Conservation (phyloP, 2,888 invertebrate genomes). For the Hyppa rectilinea region DNA sequence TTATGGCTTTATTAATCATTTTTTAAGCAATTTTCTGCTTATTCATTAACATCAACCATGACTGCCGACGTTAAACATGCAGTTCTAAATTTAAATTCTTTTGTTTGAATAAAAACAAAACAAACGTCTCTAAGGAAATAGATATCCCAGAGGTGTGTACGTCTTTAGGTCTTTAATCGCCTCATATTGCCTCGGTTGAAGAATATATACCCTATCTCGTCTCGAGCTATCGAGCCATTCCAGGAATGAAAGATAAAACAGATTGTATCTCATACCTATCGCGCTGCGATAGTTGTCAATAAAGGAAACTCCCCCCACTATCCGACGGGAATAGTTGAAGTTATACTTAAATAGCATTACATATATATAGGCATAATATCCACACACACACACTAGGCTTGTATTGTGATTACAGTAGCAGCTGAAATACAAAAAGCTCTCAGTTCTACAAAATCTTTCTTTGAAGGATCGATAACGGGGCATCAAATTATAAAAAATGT, state of each 20-base stretch:
- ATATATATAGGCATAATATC: not conserved
- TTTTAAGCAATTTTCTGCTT: slow-evolving; percentile 30
- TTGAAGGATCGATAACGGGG: no score
- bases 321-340: slow-evolving; percentile 9
- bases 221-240: slow-evolving; percentile 4
- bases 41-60: slow-evolving; percentile 31
- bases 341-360: slow-evolving; percentile 13
- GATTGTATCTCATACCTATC: slow-evolving; percentile 33
- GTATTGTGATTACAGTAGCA: not conserved
- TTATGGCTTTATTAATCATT: slow-evolving; percentile 23
- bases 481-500: no score
- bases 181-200: not conserved
- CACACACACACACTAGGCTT: no score
- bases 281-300: slow-evolving; percentile 35
- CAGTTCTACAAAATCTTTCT: not conserved
- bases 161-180: not conserved
- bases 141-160: not conserved
- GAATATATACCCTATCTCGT: not conserved
- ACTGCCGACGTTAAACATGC: slow-evolving; percentile 6
- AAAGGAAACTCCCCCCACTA: slow-evolving; percentile 43
- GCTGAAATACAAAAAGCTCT: not conserved
- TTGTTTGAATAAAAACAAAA: not conserved
- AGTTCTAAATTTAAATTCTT: not conserved
- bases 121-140: not conserved
- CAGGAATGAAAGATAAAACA: slow-evolving; percentile 42